A percentile compares a stretch with the other conserved stretches of the same genome.
Evolutionary conservation across 2,113 vertebrate genomes (phyloP).

Genomic region (Stictonetta naevosa): DNA sequence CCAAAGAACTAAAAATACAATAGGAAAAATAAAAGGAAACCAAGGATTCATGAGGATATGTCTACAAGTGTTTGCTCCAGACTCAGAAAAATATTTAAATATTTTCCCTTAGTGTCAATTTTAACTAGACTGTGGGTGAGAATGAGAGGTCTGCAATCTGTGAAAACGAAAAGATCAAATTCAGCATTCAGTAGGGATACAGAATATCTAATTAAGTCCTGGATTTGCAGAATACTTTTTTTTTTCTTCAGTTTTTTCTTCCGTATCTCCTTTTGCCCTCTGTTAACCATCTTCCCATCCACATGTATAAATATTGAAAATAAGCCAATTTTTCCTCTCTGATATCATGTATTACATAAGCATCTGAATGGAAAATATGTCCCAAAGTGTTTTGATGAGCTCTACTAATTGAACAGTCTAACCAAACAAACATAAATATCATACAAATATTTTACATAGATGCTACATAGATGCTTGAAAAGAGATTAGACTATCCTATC

Average conservation of each 20-base stretch:
- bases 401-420: not conserved
- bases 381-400: not conserved
- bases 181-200: not conserved
- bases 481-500: not conserved
- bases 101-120: slow-evolving; percentile 13
- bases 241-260: not conserved
- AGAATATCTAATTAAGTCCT: not conserved
- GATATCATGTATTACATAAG: not conserved
- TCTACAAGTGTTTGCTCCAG: slow-evolving; percentile 8
- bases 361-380: not conserved
- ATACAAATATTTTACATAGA: not conserved
- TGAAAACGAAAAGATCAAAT: slow-evolving; percentile 27
- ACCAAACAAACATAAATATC: not conserved
- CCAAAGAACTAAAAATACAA: not conserved
- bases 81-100: slow-evolving; percentile 1
- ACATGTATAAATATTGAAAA: not conserved
- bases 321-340: not conserved
- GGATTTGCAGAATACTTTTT: not conserved
- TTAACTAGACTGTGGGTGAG: not conserved
- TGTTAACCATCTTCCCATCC: not conserved
- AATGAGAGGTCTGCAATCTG: slow-evolving; percentile 42
- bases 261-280: not conserved
- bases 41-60: not conserved
- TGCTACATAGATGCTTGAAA: not conserved
- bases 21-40: not conserved